A percentile compares a stretch with the other conserved stretches of the same genome.
phyloP scores from a whole-genome alignment of 2,113 vertebrate genomes.

The Erythrocebus patas region DNA sequence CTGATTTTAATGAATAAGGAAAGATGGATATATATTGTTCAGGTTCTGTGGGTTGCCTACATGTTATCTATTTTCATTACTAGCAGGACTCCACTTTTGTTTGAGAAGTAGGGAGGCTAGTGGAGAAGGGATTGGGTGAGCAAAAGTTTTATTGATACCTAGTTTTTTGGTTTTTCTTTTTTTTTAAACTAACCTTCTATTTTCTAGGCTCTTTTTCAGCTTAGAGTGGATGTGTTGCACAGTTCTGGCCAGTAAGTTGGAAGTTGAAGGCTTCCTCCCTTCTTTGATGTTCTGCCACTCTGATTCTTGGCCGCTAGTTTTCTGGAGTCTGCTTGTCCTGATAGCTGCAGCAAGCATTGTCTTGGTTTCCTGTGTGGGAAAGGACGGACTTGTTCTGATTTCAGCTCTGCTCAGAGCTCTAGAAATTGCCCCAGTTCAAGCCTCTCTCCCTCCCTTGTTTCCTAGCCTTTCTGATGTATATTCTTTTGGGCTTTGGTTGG shows the following conservation, averaged over 20 bases:
- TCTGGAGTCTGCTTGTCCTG: background rate
- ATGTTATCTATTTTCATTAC: background rate
- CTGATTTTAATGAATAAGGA: background rate
- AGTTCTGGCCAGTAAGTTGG: background rate
- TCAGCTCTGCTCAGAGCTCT: background rate
- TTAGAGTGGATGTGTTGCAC: background rate
- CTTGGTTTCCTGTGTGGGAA: background rate
- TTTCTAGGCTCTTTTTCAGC: background rate
- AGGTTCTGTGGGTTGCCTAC: background rate
- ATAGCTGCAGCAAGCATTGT: rapidly evolving
- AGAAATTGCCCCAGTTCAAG: background rate
- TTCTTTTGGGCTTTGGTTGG: background rate
- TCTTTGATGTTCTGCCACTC: background rate
- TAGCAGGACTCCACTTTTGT: background rate
- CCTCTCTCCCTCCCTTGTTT: background rate
- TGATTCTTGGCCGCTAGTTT: background rate
- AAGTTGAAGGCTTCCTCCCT: background rate
- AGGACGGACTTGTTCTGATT: background rate
- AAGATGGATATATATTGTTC: background rate
- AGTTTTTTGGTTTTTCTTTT: background rate
- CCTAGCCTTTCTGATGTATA: background rate
- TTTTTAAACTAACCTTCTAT: background rate
- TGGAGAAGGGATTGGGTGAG: background rate
- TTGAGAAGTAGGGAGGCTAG: background rate
- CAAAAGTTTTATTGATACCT: background rate